A percentile compares a stretch with the other conserved stretches of the same genome.
These are phyloP conservation scores for Acestrorhynchus altus DNA, from an alignment of 2,797 vertebrate species.

Conservation along the genomic window DNA sequence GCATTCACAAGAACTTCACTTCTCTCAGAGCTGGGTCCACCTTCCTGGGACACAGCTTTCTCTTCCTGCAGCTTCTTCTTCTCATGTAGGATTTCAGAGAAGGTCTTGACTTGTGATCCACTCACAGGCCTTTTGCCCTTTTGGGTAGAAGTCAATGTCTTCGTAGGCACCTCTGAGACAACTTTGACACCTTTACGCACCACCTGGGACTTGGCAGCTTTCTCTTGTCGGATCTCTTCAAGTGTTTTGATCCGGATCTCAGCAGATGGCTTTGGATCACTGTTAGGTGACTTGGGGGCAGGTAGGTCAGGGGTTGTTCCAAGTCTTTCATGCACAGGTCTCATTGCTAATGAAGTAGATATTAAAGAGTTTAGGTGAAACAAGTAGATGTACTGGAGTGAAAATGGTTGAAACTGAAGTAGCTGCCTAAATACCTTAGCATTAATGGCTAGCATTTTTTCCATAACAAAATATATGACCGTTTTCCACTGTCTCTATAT, in stretches of 20 bases:
- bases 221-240: slow-evolving; percentile 91
- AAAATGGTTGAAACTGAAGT: too few species aligned
- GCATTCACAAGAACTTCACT: slow-evolving; percentile 8
- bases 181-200: slow-evolving; percentile 59
- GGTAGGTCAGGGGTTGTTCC: slow-evolving; percentile 70
- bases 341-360: slow-evolving; percentile 71
- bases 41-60: slow-evolving; percentile 24
- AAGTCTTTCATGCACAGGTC: slow-evolving; percentile 84
- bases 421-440: too few species aligned
- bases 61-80: slow-evolving; percentile 81
- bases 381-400: background rate
- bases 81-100: slow-evolving; percentile 79
- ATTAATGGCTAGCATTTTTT: too few species aligned
- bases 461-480: too few species aligned
- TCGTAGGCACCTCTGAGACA: slow-evolving; percentile 37
- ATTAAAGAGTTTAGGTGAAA: background rate
- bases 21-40: slow-evolving; percentile 15
- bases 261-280: slow-evolving; percentile 63
- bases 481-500: too few species aligned
- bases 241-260: slow-evolving; percentile 90
- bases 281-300: slow-evolving; percentile 29
- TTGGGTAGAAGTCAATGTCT: slow-evolving; percentile 38
- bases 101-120: slow-evolving; percentile 70
- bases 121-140: slow-evolving; percentile 62
- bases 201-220: slow-evolving; percentile 74